These are phyloP conservation scores for Didymodactylos carnosus DNA, from an alignment of 2,888 invertebrate genomes.

Conservation along the genomic window DNA sequence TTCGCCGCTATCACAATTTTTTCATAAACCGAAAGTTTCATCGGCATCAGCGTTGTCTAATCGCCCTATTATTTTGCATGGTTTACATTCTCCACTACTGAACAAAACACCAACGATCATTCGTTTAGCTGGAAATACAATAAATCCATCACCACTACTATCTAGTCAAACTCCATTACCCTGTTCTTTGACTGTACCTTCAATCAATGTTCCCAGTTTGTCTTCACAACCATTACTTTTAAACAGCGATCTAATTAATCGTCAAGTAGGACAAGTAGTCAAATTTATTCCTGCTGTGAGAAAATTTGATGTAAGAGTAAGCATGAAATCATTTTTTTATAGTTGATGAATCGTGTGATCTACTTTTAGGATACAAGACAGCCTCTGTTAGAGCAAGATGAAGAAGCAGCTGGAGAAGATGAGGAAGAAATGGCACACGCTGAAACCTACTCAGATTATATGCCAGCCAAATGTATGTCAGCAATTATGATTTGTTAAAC, in stretches of 20 bases:
- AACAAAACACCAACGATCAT: neutral
- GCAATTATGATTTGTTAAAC: constrained; percentile 17
- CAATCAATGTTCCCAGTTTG: too few species aligned
- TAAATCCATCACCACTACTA: neutral
- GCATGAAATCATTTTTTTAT: too few species aligned
- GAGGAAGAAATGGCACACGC: constrained; percentile 50
- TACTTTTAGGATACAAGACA: too few species aligned
- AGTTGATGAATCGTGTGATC: neutral
- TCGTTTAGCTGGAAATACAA: neutral
- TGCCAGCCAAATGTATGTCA: constrained; percentile 68
- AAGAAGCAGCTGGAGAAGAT: constrained; percentile 1
- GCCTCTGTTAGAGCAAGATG: constrained; percentile 3
- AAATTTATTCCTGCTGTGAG: neutral
- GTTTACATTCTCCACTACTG: neutral
- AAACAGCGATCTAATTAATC: too few species aligned
- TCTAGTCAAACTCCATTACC: too few species aligned
- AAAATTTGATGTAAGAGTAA: too few species aligned
- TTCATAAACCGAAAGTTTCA: neutral
- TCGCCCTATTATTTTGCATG: neutral
- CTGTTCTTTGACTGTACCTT: neutral
- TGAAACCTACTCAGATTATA: constrained; percentile 92
- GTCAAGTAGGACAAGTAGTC: neutral
- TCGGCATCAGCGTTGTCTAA: neutral
- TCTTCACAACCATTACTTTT: neutral
- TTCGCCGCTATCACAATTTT: neutral